phyloP scores from a whole-genome alignment of 2,888 invertebrate species.

The Amitus sp. region DNA sequence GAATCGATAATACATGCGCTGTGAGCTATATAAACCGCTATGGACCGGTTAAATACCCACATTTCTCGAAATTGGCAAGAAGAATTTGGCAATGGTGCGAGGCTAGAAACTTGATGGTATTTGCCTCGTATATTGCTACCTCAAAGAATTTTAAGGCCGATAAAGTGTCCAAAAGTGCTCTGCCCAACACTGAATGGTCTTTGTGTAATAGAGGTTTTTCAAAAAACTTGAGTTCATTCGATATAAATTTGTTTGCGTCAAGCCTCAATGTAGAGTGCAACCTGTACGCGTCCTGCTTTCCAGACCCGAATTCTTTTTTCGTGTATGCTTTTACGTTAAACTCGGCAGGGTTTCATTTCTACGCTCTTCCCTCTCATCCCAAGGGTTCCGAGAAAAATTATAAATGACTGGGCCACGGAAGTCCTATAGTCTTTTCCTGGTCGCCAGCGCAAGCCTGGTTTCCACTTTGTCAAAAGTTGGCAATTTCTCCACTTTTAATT shows the following conservation, averaged over 20 bases:
- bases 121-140: conserved; percentile 53
- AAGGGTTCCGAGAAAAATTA: conserved; percentile 41
- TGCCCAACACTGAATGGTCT: conserved; percentile 38
- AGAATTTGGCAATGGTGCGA: conserved; percentile 21
- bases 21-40: conserved; percentile 14
- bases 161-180: conserved; percentile 38
- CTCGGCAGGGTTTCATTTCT: conserved; percentile 31
- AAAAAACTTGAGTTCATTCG: not conserved
- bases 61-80: conserved; percentile 9
- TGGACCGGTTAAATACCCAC: conserved; percentile 11
- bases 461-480: conserved; percentile 35
- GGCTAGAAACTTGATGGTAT: conserved; percentile 36
- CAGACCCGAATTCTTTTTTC: conserved; percentile 38
- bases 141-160: conserved; percentile 46
- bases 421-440: conserved; percentile 45
- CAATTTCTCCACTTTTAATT: conserved; percentile 13
- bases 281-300: conserved; percentile 43
- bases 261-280: conserved; percentile 45
- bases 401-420: too few species aligned
- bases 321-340: conserved; percentile 47
- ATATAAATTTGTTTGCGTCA: conserved; percentile 47
- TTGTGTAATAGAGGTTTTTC: not conserved
- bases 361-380: conserved; percentile 46
- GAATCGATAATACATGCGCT: conserved; percentile 24
- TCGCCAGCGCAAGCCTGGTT: conserved; percentile 47